Evolutionary conservation across 2,113 vertebrate species (phyloP), one percentile per base, ranked within the genome.

Genomic region (Myiozetetes cayanensis): DNA sequence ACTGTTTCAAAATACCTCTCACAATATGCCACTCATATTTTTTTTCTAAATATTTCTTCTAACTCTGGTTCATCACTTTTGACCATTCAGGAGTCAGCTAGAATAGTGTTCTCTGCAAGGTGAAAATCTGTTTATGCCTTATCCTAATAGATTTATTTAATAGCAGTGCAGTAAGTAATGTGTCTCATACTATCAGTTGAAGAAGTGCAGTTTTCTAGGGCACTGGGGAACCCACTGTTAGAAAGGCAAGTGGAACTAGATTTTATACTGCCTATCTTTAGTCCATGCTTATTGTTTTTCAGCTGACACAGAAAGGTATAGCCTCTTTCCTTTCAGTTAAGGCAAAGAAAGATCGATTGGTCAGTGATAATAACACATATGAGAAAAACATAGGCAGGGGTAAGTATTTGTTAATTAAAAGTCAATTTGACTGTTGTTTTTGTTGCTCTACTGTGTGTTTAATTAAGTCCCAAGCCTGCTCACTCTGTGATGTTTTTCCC

Each of bases 141-240:
- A 66, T 65, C 62, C 50, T 89, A 82, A 68, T 73, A 91, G 87
- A 87, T 87, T 63, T 93, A 73, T 91, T 87, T 82, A 49, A 80
- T 28, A 70, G 49, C 37, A 82, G 17, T 52, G 24, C 56, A 65
- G 44, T 62, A 56, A 67, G 33, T 68, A 87, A 94, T 89, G 74
- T 8, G 59, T 90, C 65, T 84, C 44, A 72, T 47, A 43, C 37
- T 37, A 58, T 80, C 53, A 70, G 17, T 24, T 82, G 68, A 92
- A 87, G 73, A 74, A 79, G 18, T 16, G 21, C 46, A 73, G 52
- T 62, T 87, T 76, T 68, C 70, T 79, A 53, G 62, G 41, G 31
- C 56, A 62, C 27, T 52, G 65, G 61, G n/a, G 70, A 93, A 82
- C 59, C 61, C 28, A 37, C 47, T 56, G 14, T 65, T 91, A 89